Evolutionary conservation across 2,888 invertebrate genomes (phyloP).

Genomic region (Notocelia uddmanniana): DNA sequence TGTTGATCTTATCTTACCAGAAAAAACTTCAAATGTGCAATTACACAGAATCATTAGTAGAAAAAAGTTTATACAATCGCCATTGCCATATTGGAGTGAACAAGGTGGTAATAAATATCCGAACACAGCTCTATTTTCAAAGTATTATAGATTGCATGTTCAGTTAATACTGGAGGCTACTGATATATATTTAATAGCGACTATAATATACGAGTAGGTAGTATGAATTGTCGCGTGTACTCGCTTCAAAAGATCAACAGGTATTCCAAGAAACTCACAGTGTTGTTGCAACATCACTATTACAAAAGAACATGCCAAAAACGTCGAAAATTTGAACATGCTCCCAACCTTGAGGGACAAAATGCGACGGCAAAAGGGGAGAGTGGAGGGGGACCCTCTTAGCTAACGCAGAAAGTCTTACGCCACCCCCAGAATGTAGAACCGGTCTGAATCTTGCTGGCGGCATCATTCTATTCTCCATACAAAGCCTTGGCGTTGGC

Average conservation of each 20-base stretch:
- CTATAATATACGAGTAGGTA: too few relatives aligned
- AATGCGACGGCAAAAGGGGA: constrained; percentile 84
- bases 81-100: too few relatives aligned
- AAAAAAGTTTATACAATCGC: too few relatives aligned
- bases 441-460: constrained; percentile 65
- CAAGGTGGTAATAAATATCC: too few relatives aligned
- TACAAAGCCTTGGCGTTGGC: constrained; percentile 71
- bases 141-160: too few relatives aligned
- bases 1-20: not conserved
- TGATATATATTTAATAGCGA: too few relatives aligned
- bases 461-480: constrained; percentile 67
- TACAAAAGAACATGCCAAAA: constrained; percentile 47
- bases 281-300: constrained; percentile 47
- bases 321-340: constrained; percentile 57
- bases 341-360: constrained; percentile 80
- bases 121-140: too few relatives aligned
- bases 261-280: constrained; percentile 49
- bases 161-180: too few relatives aligned
- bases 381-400: constrained; percentile 79
- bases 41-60: too few relatives aligned
- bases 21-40: too few relatives aligned
- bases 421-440: constrained; percentile 60
- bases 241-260: not conserved
- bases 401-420: constrained; percentile 76
- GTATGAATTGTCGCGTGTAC: too few relatives aligned